Conservation (phyloP, 2,113 vertebrate genomes). For the Macrotis lagotis region DNA sequence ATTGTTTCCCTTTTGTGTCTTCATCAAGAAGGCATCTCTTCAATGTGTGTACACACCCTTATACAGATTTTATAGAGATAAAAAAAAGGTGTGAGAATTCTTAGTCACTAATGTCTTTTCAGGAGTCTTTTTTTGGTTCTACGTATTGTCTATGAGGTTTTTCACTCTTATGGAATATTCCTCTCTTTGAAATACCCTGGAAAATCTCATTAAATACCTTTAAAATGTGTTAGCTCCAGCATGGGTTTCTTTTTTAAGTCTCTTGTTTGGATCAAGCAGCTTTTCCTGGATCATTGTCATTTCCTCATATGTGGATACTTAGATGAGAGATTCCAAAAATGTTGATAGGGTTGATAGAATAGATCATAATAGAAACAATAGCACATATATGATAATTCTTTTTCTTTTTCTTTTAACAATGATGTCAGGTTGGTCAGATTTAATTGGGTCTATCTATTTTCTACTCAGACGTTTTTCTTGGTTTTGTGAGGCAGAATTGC, state of each 20-base stretch:
- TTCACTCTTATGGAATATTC: not conserved
- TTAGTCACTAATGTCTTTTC: not conserved
- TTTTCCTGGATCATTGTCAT: not conserved
- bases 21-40: not conserved
- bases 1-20: not conserved
- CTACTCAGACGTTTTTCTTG: not conserved
- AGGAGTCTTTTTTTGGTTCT: not conserved
- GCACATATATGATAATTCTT: not conserved
- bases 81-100: not conserved
- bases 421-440: not conserved
- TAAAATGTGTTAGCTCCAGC: not conserved
- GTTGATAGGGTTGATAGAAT: not conserved
- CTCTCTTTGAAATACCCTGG: not conserved
- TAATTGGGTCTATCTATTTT: not conserved
- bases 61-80: not conserved
- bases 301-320: not conserved
- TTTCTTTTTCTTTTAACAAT: not conserved
- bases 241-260: not conserved
- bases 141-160: not conserved
- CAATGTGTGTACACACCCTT: not conserved
- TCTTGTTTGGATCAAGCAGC: not conserved
- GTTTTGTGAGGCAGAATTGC: not conserved
- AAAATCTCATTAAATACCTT: not conserved
- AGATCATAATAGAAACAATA: not conserved
- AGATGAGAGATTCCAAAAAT: not conserved